These are phyloP conservation scores for Arion vulgaris DNA, from an alignment of 1,140 invertebrate species.

Conservation along the genomic window DNA sequence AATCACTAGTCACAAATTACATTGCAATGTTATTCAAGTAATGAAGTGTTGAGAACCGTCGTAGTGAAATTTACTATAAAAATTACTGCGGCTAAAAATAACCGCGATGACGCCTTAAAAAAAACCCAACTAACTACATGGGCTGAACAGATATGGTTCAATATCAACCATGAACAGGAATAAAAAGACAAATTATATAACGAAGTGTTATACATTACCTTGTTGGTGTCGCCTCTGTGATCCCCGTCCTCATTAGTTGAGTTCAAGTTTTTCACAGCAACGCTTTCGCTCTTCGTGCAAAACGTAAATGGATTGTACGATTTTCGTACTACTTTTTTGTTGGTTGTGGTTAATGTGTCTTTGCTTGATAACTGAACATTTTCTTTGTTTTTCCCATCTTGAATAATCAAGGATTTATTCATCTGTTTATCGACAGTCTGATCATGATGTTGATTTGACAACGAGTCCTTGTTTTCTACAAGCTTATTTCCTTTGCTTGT, in stretches of 20 bases:
- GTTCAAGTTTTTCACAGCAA: background rate
- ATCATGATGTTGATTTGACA: background rate
- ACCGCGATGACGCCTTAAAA: too few species aligned
- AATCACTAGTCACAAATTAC: too few species aligned
- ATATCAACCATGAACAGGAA: too few species aligned
- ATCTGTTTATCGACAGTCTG: too few species aligned
- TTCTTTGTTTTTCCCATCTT: background rate
- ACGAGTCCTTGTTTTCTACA: background rate
- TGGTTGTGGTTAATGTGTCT: background rate
- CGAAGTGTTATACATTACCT: background rate
- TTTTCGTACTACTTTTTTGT: background rate
- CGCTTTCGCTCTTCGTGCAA: background rate
- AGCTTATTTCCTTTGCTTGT: background rate
- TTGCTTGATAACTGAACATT: background rate
- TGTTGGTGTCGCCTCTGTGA: background rate
- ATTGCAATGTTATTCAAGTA: too few species aligned
- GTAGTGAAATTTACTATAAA: too few species aligned
- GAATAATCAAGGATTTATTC: too few species aligned
- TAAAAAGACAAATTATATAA: too few species aligned
- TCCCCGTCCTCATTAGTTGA: background rate
- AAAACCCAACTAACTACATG: too few species aligned
- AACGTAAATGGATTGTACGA: background rate
- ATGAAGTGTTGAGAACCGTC: too few species aligned
- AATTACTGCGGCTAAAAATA: too few species aligned
- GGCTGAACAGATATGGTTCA: too few species aligned